Conservation (phyloP, 2,113 vertebrate genomes). For the Hippocampus barbouri region DNA sequence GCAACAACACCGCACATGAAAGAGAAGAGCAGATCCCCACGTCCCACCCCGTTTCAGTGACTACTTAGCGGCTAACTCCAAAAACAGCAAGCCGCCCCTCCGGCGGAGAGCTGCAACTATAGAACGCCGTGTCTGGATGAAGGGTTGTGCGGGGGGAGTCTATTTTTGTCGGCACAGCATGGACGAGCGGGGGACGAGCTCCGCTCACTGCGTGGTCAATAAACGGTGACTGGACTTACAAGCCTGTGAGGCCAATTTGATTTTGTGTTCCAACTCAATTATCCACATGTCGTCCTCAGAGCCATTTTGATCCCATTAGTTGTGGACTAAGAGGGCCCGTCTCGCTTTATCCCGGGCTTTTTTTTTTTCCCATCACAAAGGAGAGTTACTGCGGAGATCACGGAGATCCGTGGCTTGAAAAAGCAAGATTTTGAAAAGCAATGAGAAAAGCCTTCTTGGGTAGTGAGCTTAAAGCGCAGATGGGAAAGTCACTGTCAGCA, state of each 20-base stretch:
- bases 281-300: slow-evolving; percentile 34
- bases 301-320: slow-evolving; percentile 46
- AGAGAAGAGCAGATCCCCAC: slow-evolving; percentile 40
- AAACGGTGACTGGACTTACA: slow-evolving; percentile 10
- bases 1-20: slow-evolving; percentile 52
- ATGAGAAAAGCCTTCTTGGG: neutral
- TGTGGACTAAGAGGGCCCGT: slow-evolving; percentile 35
- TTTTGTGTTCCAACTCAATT: slow-evolving; percentile 44
- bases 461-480: neutral
- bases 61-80: slow-evolving; percentile 45
- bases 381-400: slow-evolving; percentile 6
- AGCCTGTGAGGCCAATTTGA: slow-evolving; percentile 20
- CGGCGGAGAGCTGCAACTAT: slow-evolving; percentile 24
- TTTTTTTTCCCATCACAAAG: slow-evolving; percentile 34
- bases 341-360: neutral
- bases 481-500: neutral
- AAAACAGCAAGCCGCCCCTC: slow-evolving; percentile 37
- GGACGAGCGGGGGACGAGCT: slow-evolving; percentile 1
- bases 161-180: slow-evolving; percentile 19
- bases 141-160: slow-evolving; percentile 1
- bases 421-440: neutral
- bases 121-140: slow-evolving; percentile 41
- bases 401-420: slow-evolving; percentile 14
- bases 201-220: slow-evolving; percentile 8
- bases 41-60: neutral